Conservation (phyloP, 2,888 invertebrate genomes). For the Hypsopygia costalis region DNA sequence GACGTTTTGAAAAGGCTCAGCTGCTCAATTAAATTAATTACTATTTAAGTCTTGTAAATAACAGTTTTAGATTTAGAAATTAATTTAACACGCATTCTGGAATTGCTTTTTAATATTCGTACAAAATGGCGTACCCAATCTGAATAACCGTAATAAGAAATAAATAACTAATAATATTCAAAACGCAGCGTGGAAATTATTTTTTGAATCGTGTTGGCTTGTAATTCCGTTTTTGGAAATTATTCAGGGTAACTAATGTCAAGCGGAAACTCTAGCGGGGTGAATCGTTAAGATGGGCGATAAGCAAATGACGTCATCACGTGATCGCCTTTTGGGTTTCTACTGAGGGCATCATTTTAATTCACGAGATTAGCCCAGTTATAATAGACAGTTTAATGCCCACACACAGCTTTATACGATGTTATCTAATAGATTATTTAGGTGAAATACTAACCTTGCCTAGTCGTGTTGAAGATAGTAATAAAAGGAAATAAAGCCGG, state of each 20-base stretch:
- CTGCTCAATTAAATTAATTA: too few relatives aligned
- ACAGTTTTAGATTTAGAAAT: too few relatives aligned
- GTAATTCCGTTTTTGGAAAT: slow-evolving; percentile 23
- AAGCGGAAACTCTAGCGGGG: slow-evolving; percentile 48
- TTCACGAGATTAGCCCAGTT: background rate
- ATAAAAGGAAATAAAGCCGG: background rate
- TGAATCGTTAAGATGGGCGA: slow-evolving; percentile 52
- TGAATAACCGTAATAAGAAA: too few relatives aligned
- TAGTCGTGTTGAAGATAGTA: background rate
- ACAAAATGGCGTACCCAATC: too few relatives aligned
- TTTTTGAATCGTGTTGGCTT: too few relatives aligned
- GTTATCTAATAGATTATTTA: background rate
- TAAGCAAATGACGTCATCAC: slow-evolving; percentile 61
- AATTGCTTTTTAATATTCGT: slow-evolving; percentile 1
- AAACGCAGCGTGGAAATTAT: too few relatives aligned
- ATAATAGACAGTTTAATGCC: slow-evolving; percentile 1
- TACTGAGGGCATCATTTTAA: background rate
- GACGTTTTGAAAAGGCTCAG: too few relatives aligned
- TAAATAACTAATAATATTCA: too few relatives aligned
- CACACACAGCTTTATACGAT: background rate
- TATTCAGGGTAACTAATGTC: slow-evolving; percentile 49
- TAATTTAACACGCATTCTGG: too few relatives aligned
- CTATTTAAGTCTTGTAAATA: too few relatives aligned
- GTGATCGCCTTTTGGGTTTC: slow-evolving; percentile 24
- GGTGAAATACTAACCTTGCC: too few relatives aligned